Percentiles rank a stretch among this genome's conserved stretches.
These are phyloP conservation scores for Pyxicephalus adspersus DNA, from an alignment of 2,113 vertebrate genomes.

Conservation along the genomic window DNA sequence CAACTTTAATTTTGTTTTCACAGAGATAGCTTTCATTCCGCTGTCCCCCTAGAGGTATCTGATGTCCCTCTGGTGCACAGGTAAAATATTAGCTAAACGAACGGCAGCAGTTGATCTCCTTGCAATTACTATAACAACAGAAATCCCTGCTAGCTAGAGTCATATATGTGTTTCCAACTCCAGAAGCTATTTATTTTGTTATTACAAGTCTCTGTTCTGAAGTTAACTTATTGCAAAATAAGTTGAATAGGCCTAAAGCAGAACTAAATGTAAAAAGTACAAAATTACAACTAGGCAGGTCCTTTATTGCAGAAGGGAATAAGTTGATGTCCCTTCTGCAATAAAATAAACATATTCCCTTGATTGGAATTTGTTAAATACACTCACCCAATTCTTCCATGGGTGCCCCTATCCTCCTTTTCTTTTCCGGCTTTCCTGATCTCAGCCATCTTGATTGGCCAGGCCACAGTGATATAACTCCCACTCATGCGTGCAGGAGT, in stretches of 20 bases:
- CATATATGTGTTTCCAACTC: neutral
- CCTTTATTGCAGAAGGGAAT: no score
- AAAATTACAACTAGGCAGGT: no score
- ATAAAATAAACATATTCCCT: no score
- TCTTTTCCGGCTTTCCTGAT: no score
- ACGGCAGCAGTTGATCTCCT: slow-evolving; percentile 44
- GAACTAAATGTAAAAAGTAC: no score
- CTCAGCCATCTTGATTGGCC: no score
- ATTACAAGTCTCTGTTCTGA: neutral
- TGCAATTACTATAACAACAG: slow-evolving; percentile 48
- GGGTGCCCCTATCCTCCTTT: no score
- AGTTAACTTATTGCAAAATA: neutral
- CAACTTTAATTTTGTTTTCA: slow-evolving; percentile 47
- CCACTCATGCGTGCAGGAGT: no score
- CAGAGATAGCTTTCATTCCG: slow-evolving; percentile 28
- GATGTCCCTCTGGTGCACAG: slow-evolving; percentile 36
- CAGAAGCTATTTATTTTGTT: slow-evolving; percentile 16
- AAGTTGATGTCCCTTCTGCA: no score
- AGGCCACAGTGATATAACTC: no score
- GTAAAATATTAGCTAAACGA: slow-evolving; percentile 45
- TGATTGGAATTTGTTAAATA: no score
- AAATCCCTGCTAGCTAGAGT: slow-evolving; percentile 18
- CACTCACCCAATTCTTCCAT: no score
- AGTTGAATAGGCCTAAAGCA: slow-evolving; percentile 22
- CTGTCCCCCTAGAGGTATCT: slow-evolving; percentile 25